A percentile compares a stretch with the other conserved stretches of the same genome.
Evolutionary conservation across 2,113 vertebrate species (phyloP).

Genomic region (Sylvia atricapilla): DNA sequence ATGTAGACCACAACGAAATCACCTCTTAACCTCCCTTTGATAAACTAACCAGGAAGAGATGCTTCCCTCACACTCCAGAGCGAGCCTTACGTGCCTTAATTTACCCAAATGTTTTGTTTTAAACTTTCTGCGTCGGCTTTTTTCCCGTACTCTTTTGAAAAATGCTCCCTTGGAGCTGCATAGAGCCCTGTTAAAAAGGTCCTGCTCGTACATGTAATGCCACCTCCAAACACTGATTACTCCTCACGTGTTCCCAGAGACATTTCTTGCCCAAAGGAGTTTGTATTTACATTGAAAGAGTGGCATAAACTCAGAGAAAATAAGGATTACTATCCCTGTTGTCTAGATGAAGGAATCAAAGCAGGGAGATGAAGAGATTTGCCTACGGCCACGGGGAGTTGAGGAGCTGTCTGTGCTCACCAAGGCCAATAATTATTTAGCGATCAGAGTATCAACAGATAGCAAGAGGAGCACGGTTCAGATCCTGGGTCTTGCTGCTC

Average conservation of each 20-base stretch:
- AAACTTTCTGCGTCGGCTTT: not conserved
- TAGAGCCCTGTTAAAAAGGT: not conserved
- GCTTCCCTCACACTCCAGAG: not conserved
- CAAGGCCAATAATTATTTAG: not conserved
- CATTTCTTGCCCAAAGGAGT: slow-evolving; percentile 14
- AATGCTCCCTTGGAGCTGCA: not conserved
- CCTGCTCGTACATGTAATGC: not conserved
- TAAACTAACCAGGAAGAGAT: not conserved
- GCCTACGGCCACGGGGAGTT: not conserved
- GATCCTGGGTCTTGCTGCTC: not conserved
- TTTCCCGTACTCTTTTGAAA: not conserved
- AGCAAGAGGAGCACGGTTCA: not conserved
- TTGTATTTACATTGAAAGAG: not conserved
- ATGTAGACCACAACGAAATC: not conserved
- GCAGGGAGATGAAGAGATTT: slow-evolving; percentile 21
- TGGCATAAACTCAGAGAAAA: not conserved
- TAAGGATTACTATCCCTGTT: not conserved
- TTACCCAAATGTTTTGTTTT: not conserved
- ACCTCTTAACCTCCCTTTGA: not conserved
- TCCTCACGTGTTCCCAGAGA: not conserved
- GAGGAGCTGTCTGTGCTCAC: not conserved
- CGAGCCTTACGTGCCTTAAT: not conserved
- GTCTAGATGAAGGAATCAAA: not conserved
- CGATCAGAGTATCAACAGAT: not conserved
- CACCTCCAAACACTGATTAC: not conserved